phyloP scores from a whole-genome alignment of 2,888 invertebrate species.

The Acanthococcus lagerstroemiae region DNA sequence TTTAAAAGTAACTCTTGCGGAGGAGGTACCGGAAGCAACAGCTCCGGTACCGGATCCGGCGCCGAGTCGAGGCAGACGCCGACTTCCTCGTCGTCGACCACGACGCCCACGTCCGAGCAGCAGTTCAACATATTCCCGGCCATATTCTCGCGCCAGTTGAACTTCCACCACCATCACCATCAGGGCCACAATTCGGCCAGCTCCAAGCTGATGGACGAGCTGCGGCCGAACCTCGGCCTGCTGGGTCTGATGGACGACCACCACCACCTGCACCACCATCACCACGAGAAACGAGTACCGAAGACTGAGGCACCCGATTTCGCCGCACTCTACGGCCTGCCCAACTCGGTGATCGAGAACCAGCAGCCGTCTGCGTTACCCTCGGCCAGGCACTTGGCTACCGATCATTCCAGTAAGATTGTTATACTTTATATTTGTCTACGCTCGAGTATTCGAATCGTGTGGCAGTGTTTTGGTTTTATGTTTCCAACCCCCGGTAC shows the following conservation, averaged over 20 bases:
- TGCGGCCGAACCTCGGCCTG: conserved; percentile 70
- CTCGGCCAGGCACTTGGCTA: conserved; percentile 24
- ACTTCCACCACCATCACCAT: conserved; percentile 47
- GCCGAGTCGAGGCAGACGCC: conserved; percentile 32
- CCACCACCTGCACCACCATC: conserved; percentile 44
- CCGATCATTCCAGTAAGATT: conserved; percentile 23
- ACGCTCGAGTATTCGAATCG: too few relatives aligned
- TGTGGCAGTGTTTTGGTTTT: too few relatives aligned
- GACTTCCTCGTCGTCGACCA: conserved; percentile 45
- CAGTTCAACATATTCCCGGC: conserved; percentile 88
- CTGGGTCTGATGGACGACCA: conserved; percentile 72
- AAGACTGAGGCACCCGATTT: conserved; percentile 51
- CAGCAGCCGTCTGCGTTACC: conserved; percentile 33
- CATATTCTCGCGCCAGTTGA: conserved; percentile 78
- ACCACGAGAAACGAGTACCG: conserved; percentile 36
- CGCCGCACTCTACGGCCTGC: conserved; percentile 60
- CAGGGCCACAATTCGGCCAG: conserved; percentile 32
- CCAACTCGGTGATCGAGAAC: conserved; percentile 33
- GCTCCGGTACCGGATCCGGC: conserved; percentile 33
- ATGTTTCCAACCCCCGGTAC: too few relatives aligned
- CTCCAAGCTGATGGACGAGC: conserved; percentile 71
- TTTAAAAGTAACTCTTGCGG: conserved; percentile 39
- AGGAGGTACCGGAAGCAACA: conserved; percentile 40
- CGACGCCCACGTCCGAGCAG: conserved; percentile 43
- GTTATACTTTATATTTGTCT: too few relatives aligned